Conservation (phyloP, 2,888 invertebrate genomes). For the Cheiracanthium punctorium region DNA sequence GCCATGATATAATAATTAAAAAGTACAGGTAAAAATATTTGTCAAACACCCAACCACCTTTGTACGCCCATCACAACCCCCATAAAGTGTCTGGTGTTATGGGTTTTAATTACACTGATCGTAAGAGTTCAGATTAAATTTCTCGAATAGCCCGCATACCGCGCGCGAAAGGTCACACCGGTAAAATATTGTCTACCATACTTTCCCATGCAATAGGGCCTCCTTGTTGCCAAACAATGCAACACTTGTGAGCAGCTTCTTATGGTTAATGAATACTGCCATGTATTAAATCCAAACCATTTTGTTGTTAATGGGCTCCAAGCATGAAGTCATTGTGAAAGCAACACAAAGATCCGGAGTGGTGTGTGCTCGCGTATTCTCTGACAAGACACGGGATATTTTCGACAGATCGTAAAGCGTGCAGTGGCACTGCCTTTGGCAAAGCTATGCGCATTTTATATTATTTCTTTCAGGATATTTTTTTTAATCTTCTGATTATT, state of each 20-base stretch:
- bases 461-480: not conserved
- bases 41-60: no score
- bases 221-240: not conserved
- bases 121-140: not conserved
- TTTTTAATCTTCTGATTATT: slow-evolving; percentile 18
- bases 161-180: not conserved
- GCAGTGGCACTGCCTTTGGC: slow-evolving; percentile 52
- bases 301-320: slow-evolving; percentile 21
- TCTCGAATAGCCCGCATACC: not conserved
- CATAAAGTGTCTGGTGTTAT: no score
- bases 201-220: not conserved
- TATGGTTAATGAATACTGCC: slow-evolving; percentile 7
- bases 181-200: not conserved
- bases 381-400: slow-evolving; percentile 9
- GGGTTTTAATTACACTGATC: no score
- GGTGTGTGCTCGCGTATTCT: not conserved
- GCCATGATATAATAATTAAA: no score
- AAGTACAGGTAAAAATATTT: no score
- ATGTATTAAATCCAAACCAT: slow-evolving; percentile 19
- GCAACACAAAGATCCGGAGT: slow-evolving; percentile 24
- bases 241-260: slow-evolving; percentile 4
- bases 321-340: slow-evolving; percentile 34
- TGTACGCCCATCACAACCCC: no score
- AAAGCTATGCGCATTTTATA: slow-evolving; percentile 10
- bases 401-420: slow-evolving; percentile 39